Evolutionary conservation across 2,888 invertebrate genomes (phyloP), one percentile per base, ranked within the genome.

Genomic region (Cerastis leucographa): DNA sequence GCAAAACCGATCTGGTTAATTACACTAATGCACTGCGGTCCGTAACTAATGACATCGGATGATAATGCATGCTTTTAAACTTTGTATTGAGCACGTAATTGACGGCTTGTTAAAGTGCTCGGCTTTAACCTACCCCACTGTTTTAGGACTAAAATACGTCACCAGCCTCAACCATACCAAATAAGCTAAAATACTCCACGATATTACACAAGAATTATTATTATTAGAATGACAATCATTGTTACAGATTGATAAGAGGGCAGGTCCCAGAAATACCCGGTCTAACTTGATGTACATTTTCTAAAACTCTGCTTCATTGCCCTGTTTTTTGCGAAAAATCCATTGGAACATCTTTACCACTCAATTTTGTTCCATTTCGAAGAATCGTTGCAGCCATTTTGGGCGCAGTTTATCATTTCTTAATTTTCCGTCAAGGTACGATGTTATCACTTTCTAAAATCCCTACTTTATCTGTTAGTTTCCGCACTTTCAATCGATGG

Each of bases 21-120:
- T 91, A 91, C 88, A 86, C 85, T 90, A 92, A 91, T 92, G 90
- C 87, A 89, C 76, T 90, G 92, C 87, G 91, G 91, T 91, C 83
- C 85, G 84, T 87, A 82, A 79, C 76, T 89, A 82, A 89, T 91
- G 89, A 90, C 89, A 86, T 85, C 88, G 85, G 91, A 88, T 94
- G 92, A 92, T 93, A 92, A 92, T 87, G 92, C 93, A 92, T 87
- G 92, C 93, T 92, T 93, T 94, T 93, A 93, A 93, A 91, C 84
- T 90, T 91, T 70, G 88, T 86, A 90, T 92, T 89, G 89, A 89
- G 88, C 89, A 87, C 67, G 56, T 81, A 92, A 93, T 94, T 92
- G 90, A 90, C 89, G 88, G 88, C 84, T 91, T 88, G 91, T 92
- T 92, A 91, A 92, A 91, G 91, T 84, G 82, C 71, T 74, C 73